Evolutionary conservation across 2,797 vertebrate species (phyloP), one percentile per base, ranked within the genome.

Genomic region (Schizothorax lantsangensis): DNA sequence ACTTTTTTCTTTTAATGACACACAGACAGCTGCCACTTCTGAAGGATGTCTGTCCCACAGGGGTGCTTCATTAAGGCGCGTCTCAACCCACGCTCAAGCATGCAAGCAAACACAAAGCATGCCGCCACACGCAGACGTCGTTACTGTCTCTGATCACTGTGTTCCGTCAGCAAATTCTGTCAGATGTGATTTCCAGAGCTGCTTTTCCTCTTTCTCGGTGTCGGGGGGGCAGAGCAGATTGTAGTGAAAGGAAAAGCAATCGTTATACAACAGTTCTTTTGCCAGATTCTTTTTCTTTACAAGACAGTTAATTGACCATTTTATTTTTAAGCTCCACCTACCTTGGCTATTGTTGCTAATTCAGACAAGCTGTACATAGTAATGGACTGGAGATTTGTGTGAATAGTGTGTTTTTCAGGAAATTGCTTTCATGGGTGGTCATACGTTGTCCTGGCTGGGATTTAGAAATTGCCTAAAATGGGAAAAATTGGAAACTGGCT

Each of bases 201-300:
- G 75, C 23, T 71, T 57, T 52, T 94, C 91, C 93, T 87, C 88
- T 93, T 91, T 92, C 85, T 93, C 90, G 89, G 91, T 92, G 93
- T 93, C 92, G 1, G n/a, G 92, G 23, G 62, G 12, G 26, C 21
- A 12, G 6, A 68, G 43, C 73, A 54, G 23, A 49, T 75, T 40
- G 33, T 19, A 49, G 40, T 62, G 71, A 69, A 38, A 21, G 33
- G 40, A 77, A 75, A 68, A 59, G 6, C 52, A 40, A 79, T 23
- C 23, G 59, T 36, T 33, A 36, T 68, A 2, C 15, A 40, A 77
- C 26, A 52, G 14, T 54, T 33, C 10, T 12, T 47, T 59, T 79
- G 64, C 64, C 30, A 33, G 64, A 33, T 36, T 19, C 7, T 68
- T 68, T 33, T 30, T 79, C 4, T 38, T 59, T 68, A 30, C 14